Percentiles rank a stretch among this genome's conserved stretches.
Evolutionary conservation across 2,888 invertebrate genomes (phyloP).

Genomic region (Lasioglossum calceatum): DNA sequence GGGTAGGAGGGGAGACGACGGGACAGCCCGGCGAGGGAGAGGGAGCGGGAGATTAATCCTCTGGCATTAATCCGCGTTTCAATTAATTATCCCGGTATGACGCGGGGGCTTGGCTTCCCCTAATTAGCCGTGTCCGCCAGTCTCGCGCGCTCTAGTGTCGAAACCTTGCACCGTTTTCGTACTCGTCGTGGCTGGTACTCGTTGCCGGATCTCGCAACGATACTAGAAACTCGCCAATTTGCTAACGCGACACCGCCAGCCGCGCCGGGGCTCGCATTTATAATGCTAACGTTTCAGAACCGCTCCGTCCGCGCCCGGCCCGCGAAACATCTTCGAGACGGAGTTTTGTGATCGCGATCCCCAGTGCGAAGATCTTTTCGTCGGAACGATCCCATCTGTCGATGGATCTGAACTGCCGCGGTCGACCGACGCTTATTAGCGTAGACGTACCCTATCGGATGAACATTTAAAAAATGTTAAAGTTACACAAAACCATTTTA

Average conservation of each 20-base stretch:
- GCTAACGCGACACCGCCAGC: constrained; percentile 76
- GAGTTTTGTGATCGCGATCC: neutral
- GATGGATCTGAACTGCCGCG: neutral
- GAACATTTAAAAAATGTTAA: neutral
- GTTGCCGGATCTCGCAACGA: constrained; percentile 25
- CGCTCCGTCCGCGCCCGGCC: constrained; percentile 15
- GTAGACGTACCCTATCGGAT: neutral
- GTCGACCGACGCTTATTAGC: neutral
- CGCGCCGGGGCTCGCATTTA: constrained; percentile 73
- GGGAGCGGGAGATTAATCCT: constrained; percentile 73
- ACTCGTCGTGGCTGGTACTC: constrained; percentile 43
- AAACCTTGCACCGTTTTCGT: constrained; percentile 80
- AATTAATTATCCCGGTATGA: constrained; percentile 80
- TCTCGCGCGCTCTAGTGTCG: constrained; percentile 77
- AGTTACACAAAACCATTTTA: no score
- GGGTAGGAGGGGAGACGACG: neutral
- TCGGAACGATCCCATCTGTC: neutral
- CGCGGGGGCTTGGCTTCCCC: constrained; percentile 76
- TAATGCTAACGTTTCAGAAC: constrained; percentile 76
- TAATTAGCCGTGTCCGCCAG: constrained; percentile 79
- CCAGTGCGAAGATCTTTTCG: neutral
- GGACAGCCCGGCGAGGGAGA: neutral
- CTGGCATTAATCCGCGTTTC: constrained; percentile 80
- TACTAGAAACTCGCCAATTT: constrained; percentile 72
- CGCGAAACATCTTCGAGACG: constrained; percentile 12